Evolutionary conservation across 2,888 invertebrate genomes (phyloP), one percentile per base, ranked within the genome.

Genomic region (Campopleginae sp.): DNA sequence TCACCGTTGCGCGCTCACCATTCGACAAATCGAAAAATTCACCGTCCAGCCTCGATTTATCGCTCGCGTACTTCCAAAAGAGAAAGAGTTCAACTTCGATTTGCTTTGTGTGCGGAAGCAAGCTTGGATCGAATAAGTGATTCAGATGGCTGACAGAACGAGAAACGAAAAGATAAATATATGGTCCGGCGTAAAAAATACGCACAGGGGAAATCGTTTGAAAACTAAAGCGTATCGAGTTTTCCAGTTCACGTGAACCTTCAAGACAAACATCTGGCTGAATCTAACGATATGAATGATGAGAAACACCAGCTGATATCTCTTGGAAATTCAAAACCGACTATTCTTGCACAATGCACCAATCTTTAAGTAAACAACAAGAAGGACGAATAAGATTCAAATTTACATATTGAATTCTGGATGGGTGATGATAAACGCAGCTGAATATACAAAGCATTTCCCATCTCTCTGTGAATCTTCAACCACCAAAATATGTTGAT

Each of bases 21-120:
- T 75, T 85, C 80, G 72, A 72, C 72, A 65, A 84, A 84, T 77
- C 66, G 84, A 80, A 80, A 80, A 84, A 76, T 84, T 84, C 71
- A 58, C 65, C 65, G 77, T 84, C 80, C 72, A 84, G 66, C 66
- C 74, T 72, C 84, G 80, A 84, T 84, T 84, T 84, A 84, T 84
- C 72, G 84, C 80, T 80, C 54, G 80, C 48, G 66, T 72, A 71
- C 80, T 76, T 58, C 65, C 54, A 54, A 31, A 71, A 76, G 58
- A 27, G 58, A 58, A 27, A 58, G 14, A 71, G 38, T 77, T 33
- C 58, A 84, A 63, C 72, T 76, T 48, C 51, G 46, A 10, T 65
- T 72, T 76, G 27, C 65, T 38, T 48, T 77, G 33, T 66, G 38
- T 58, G 65, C 42, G 33, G 78, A 80, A 70, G 42, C 38, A 38